Base-by-base conservation (phyloP, 2,797 vertebrate genomes). In the Arctocebus calabarensis region DNA sequence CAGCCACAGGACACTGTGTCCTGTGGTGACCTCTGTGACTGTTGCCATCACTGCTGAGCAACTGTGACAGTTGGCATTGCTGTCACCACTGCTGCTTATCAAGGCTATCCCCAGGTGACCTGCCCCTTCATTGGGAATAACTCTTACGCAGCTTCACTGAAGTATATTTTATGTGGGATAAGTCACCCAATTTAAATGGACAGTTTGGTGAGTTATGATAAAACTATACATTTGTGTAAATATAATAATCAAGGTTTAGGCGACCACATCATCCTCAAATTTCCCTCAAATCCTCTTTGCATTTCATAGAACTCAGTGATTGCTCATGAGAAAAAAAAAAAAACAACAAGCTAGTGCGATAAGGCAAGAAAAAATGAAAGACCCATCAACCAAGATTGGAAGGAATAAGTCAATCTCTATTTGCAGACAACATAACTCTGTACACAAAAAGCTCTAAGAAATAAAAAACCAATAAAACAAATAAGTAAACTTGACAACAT, bases 1-100 rank as follows among this genome's bases (percentile, higher is more conserved):
- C 43, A 23, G 22, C 61, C 29, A 55, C 27, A 40, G 10, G 2
- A 1, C 19, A 10, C 9, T 8, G 5, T 23, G 23, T 22, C 32
- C 45, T n/a, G 4, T 0, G 9, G 5, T 1, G 3, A 27, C 10
- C 17, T 22, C 29, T 20, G 1, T 17, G 27, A 48, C 48, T 48
- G 48, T 48, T 48, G 14, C 45, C 10, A 2, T 27, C 3, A 19
- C 62, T 57, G 2, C 7, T 22, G 11, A 78, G 34, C 3, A 22
- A 7, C 2, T 29, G 34, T 8, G 32, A 20, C 13, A 1, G 14
- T 55, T 25, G 73, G 3, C 13, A 1, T 13, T n/a, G 5, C 27
- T 13, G 3, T 12, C 4, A 14, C 25, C 6, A 4, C 19, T 23
- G 20, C 25, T 27, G 23, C 25, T 57, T 10, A 79, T 32, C 62